Conservation (phyloP, 1,140 invertebrate genomes). For the Aphelinus certus region DNA sequence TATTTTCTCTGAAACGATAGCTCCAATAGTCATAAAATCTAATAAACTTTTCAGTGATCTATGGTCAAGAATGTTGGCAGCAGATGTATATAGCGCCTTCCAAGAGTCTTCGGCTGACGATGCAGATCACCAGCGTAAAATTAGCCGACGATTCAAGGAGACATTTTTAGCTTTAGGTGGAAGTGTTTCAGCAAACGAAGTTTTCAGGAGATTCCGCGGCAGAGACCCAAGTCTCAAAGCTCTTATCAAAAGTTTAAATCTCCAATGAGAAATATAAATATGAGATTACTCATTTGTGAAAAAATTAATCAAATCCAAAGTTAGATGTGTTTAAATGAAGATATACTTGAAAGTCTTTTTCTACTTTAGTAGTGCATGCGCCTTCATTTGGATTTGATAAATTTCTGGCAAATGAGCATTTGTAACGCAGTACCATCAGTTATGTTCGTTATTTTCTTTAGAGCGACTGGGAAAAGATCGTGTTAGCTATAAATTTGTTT, state of each 20-base stretch:
- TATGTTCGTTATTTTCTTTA: too few species aligned
- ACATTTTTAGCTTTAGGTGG: slow-evolving; percentile 89
- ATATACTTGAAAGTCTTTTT: too few species aligned
- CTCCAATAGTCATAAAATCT: too few species aligned
- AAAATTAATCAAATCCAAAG: too few species aligned
- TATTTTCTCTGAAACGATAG: neutral
- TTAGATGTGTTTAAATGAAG: too few species aligned
- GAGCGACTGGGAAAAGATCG: neutral
- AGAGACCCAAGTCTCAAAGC: slow-evolving; percentile 89
- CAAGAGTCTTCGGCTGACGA: slow-evolving; percentile 70
- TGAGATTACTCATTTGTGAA: too few species aligned
- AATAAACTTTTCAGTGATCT: slow-evolving; percentile 68
- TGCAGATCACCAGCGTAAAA: slow-evolving; percentile 64
- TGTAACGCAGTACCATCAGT: too few species aligned
- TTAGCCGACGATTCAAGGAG: slow-evolving; percentile 80
- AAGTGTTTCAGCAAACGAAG: slow-evolving; percentile 79
- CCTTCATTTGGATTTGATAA: too few species aligned
- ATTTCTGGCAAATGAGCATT: too few species aligned
- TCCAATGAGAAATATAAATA: slow-evolving; percentile 48
- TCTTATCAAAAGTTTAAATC: slow-evolving; percentile 74
- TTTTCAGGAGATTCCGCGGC: slow-evolving; percentile 90
- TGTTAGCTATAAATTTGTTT: slow-evolving; percentile 11
- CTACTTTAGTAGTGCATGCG: too few species aligned
- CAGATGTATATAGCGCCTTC: slow-evolving; percentile 88
- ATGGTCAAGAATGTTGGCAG: slow-evolving; percentile 89